A percentile compares a stretch with the other conserved stretches of the same genome.
These are phyloP conservation scores for Drosophila tristis DNA, from an alignment of 1,140 invertebrate genomes.

Conservation along the genomic window DNA sequence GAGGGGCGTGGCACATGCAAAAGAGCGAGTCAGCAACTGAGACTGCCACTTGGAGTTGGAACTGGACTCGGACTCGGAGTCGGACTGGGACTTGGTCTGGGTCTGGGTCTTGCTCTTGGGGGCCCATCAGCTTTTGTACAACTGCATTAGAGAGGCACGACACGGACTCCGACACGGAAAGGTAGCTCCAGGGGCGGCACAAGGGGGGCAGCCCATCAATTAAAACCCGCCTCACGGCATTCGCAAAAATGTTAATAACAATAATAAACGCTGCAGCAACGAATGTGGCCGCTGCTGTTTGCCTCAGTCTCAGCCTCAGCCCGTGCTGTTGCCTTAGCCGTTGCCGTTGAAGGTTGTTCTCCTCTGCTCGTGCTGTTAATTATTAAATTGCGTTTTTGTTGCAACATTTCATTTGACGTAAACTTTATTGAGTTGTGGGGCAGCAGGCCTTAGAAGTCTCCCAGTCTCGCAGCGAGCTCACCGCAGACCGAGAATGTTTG, in stretches of 20 bases:
- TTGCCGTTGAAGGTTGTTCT: constrained; percentile 14
- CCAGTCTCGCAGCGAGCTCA: neutral
- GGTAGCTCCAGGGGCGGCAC: too few species aligned
- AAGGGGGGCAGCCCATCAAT: constrained; percentile 57
- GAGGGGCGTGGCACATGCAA: constrained; percentile 75
- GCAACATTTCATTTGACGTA: constrained; percentile 75
- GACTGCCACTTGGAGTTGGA: neutral
- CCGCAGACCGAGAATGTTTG: constrained; percentile 48
- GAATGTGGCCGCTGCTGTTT: constrained; percentile 16
- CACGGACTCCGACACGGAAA: constrained; percentile 9
- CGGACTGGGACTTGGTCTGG: constrained; percentile 22
- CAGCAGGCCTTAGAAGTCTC: constrained; percentile 14
- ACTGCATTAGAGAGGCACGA: constrained; percentile 48
- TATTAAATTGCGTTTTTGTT: constrained; percentile 82
- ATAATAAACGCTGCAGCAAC: constrained; percentile 66
- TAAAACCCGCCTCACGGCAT: constrained; percentile 72
- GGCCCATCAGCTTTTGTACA: constrained; percentile 56
- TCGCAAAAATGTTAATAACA: constrained; percentile 81
- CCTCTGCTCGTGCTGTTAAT: constrained; percentile 76
- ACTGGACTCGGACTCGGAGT: constrained; percentile 21
- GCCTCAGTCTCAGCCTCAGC: neutral
- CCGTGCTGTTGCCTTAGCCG: constrained; percentile 2
- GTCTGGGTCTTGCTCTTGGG: too few species aligned
- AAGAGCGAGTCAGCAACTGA: constrained; percentile 61
- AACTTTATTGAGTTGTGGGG: constrained; percentile 79